These are phyloP conservation scores for Muschampia plurimacula DNA, from an alignment of 2,888 invertebrate genomes.

Conservation along the genomic window DNA sequence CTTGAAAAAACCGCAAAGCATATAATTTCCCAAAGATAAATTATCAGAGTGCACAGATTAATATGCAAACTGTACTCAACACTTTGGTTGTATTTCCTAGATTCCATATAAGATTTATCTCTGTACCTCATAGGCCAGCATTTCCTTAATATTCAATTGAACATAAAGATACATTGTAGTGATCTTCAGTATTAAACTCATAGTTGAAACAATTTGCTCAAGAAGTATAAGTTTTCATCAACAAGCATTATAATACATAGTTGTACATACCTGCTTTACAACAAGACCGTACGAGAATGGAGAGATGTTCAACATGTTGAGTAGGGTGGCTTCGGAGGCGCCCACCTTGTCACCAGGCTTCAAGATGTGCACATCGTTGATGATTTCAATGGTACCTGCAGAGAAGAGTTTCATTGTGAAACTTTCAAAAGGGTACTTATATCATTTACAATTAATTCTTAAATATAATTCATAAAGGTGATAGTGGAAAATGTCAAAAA, in stretches of 20 bases:
- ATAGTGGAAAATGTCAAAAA: too few relatives aligned
- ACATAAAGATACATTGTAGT: too few relatives aligned
- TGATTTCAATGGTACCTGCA: conserved; percentile 98
- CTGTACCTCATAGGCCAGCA: too few relatives aligned
- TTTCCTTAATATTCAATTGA: too few relatives aligned
- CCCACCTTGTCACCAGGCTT: conserved; percentile 99
- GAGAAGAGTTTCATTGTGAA: neutral
- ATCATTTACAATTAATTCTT: too few relatives aligned
- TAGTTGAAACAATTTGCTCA: too few relatives aligned
- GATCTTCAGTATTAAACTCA: too few relatives aligned
- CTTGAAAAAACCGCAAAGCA: conserved; percentile 48
- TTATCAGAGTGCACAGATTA: conserved; percentile 69
- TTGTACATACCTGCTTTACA: conserved; percentile 89
- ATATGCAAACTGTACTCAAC: conserved; percentile 79
- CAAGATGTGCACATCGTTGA: conserved; percentile 96
- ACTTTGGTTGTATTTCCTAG: conserved; percentile 59
- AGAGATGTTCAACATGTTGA: conserved; percentile 99
- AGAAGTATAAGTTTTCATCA: neutral
- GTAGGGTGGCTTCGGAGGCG: conserved; percentile 98
- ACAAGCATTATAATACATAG: neutral
- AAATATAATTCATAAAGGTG: too few relatives aligned
- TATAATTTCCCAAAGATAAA: conserved; percentile 79
- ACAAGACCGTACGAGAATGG: conserved; percentile 99
- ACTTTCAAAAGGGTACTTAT: too few relatives aligned
- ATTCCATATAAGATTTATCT: neutral